Conservation (phyloP, 1,140 invertebrate species). For the Notospermus geniculatus region DNA sequence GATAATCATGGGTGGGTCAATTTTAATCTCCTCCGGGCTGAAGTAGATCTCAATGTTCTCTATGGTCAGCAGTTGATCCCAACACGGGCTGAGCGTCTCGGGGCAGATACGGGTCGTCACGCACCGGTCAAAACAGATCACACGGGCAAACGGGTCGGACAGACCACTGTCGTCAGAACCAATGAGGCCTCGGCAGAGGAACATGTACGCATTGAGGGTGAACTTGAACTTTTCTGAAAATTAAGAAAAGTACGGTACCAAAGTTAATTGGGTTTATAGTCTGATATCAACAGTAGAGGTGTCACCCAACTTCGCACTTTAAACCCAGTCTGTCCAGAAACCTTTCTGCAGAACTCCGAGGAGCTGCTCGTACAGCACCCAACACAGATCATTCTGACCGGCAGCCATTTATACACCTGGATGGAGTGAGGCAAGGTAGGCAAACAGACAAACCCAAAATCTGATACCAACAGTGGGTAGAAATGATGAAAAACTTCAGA, state of each 20-base stretch:
- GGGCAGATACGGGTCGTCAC: constrained; percentile 77
- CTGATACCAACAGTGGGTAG: too few species aligned
- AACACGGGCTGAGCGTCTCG: constrained; percentile 80
- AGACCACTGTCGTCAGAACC: constrained; percentile 79
- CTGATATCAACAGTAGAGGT: too few species aligned
- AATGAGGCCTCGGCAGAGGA: constrained; percentile 79
- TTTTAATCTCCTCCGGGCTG: constrained; percentile 71
- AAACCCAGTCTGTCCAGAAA: too few species aligned
- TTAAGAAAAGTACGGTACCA: not conserved
- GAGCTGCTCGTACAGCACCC: too few species aligned
- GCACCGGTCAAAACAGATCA: constrained; percentile 72
- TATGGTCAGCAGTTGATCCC: constrained; percentile 78
- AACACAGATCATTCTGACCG: too few species aligned
- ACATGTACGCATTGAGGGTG: constrained; percentile 78
- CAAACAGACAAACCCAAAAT: too few species aligned
- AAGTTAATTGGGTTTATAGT: too few species aligned
- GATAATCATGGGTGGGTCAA: constrained; percentile 72
- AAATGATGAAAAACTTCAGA: not conserved
- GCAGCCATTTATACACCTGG: too few species aligned
- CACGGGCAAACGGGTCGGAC: constrained; percentile 78
- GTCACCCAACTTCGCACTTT: too few species aligned
- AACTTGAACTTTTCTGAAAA: constrained; percentile 59
- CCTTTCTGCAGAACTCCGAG: too few species aligned
- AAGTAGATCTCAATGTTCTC: constrained; percentile 75
- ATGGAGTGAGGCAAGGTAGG: too few species aligned